Evolutionary conservation across 2,113 vertebrate genomes (phyloP).

Genomic region (Cyphomyrus discorhynchus): DNA sequence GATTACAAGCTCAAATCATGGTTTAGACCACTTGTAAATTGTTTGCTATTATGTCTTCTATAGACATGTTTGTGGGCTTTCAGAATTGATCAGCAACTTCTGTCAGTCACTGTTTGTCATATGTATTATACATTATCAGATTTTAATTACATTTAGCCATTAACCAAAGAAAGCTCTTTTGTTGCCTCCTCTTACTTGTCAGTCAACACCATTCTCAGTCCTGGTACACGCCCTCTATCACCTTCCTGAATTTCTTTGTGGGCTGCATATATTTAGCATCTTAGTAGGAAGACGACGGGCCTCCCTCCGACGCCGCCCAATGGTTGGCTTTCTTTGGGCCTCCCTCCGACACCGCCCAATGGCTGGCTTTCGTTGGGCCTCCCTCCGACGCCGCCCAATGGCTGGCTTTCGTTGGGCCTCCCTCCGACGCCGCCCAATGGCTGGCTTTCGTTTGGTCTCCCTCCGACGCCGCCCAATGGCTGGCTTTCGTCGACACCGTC

Average conservation of each 20-base stretch:
- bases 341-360: background rate
- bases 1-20: background rate
- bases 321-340: background rate
- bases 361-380: background rate
- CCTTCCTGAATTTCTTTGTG: background rate
- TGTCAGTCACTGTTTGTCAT: background rate
- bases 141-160: background rate
- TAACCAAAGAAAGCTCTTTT: background rate
- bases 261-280: background rate
- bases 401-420: background rate
- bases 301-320: conserved; percentile 13
- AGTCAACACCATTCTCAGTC: background rate
- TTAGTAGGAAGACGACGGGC: background rate
- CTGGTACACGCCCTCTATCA: background rate
- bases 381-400: conserved; percentile 8
- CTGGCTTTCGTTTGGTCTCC: background rate
- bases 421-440: background rate
- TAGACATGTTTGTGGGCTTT: background rate
- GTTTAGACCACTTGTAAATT: background rate
- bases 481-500: background rate
- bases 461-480: background rate
- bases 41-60: background rate
- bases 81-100: background rate
- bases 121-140: background rate
- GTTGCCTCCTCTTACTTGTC: background rate